Evolutionary conservation across 35 echinoderm and acorn worm genomes (phyloP).

Genomic region (Patiria miniata): DNA sequence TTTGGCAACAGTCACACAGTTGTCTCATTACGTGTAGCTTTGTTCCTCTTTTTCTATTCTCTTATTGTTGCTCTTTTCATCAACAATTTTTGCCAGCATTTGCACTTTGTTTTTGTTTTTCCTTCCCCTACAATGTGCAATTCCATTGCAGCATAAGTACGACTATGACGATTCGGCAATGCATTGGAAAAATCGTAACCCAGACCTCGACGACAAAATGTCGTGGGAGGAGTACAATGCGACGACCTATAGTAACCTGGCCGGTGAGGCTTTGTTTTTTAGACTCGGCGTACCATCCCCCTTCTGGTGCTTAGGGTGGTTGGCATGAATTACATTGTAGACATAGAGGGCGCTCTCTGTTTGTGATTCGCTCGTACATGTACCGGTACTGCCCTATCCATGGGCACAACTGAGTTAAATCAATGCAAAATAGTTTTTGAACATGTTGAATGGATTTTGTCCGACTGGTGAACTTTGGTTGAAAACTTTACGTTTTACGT

Average conservation of each 20-base stretch:
- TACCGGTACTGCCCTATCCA: no score
- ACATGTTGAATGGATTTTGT: no score
- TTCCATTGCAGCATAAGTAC: slow-evolving; percentile 76
- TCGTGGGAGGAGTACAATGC: slow-evolving; percentile 94
- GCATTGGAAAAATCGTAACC: slow-evolving; percentile 91
- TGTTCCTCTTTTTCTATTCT: slow-evolving; percentile 4
- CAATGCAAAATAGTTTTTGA: no score
- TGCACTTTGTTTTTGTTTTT: background rate
- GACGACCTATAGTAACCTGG: slow-evolving; percentile 87
- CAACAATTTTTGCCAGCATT: slow-evolving; percentile 7
- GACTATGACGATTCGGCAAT: slow-evolving; percentile 87
- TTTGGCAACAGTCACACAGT: background rate
- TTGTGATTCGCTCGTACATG: no score
- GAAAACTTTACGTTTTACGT: no score
- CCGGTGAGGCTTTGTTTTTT: slow-evolving; percentile 67
- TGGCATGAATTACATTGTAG: slow-evolving; percentile 10
- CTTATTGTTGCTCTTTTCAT: no score
- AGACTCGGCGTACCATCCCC: background rate
- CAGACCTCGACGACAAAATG: slow-evolving; percentile 60
- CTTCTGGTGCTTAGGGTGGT: background rate
- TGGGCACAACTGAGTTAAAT: no score
- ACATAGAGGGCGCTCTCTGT: background rate
- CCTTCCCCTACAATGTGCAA: no score
- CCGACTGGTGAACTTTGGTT: no score
- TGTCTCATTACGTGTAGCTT: background rate